These are phyloP conservation scores for Watsonalla cultraria DNA, from an alignment of 2,888 invertebrate species.

Conservation along the genomic window DNA sequence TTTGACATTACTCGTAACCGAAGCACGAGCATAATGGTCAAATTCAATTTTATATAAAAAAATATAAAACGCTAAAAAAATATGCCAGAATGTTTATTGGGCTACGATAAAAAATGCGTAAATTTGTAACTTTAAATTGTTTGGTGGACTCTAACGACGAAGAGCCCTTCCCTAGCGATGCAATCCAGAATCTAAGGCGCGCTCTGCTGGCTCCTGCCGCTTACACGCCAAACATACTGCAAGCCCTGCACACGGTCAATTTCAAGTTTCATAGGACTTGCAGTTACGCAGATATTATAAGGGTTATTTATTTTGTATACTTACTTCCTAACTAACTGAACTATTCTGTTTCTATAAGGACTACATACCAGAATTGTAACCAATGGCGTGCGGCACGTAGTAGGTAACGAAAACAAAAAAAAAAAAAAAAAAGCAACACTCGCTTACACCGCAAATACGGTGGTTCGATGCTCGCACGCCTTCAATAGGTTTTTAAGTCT, in stretches of 20 bases:
- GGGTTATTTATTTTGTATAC: constrained; percentile 23
- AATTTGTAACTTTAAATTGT: constrained; percentile 50
- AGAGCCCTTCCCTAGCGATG: constrained; percentile 48
- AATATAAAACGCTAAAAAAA: constrained; percentile 9
- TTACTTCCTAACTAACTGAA: too few relatives aligned
- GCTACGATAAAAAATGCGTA: constrained; percentile 56
- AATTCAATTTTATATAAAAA: constrained; percentile 7
- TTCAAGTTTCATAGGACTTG: constrained; percentile 61
- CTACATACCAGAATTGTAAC: too few relatives aligned
- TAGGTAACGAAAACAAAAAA: too few relatives aligned
- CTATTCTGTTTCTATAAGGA: too few relatives aligned
- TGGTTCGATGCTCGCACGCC: too few relatives aligned
- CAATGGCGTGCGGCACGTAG: too few relatives aligned
- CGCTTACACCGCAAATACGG: too few relatives aligned
- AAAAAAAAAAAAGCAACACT: too few relatives aligned
- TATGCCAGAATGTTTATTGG: constrained; percentile 24
- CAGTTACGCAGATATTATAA: constrained; percentile 48
- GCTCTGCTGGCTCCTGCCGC: constrained; percentile 43
- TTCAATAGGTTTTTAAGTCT: too few relatives aligned
- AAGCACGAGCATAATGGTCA: neutral
- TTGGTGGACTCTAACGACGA: constrained; percentile 45
- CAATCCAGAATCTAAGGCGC: constrained; percentile 49
- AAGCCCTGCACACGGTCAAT: constrained; percentile 49
- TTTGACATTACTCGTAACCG: neutral
- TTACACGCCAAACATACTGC: constrained; percentile 49